These are phyloP conservation scores for Campoletis raptor DNA, from an alignment of 2,888 invertebrate species.

Conservation along the genomic window DNA sequence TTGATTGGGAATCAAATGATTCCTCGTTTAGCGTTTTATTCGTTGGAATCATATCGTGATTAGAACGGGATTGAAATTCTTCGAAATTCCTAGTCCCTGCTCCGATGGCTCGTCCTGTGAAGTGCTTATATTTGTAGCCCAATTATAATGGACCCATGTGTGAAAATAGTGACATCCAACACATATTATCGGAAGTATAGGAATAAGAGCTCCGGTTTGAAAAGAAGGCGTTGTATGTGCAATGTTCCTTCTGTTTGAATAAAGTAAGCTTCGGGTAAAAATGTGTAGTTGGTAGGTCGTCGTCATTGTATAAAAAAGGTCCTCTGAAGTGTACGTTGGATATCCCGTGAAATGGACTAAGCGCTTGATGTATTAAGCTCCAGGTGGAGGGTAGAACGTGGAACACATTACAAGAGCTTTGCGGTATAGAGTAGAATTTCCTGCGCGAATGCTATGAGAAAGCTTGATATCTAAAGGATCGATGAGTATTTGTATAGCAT, in stretches of 20 bases:
- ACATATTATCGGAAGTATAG: not conserved
- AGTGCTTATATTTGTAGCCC: not conserved
- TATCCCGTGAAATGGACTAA: conserved; percentile 24
- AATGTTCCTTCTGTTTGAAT: not conserved
- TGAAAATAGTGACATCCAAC: no score
- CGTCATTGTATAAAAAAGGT: not conserved
- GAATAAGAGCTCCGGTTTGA: not conserved
- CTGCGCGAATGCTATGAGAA: conserved; percentile 29
- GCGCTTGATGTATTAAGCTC: conserved; percentile 37
- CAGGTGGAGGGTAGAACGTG: conserved; percentile 39
- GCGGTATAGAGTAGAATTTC: conserved; percentile 44
- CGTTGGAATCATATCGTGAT: not conserved
- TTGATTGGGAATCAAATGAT: not conserved
- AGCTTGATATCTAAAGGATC: conserved; percentile 51
- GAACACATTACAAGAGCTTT: conserved; percentile 49
- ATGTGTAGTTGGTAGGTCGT: not conserved
- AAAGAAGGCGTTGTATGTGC: not conserved
- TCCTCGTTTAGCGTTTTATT: not conserved
- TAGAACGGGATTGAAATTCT: not conserved
- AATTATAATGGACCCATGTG: no score
- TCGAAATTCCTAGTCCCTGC: not conserved
- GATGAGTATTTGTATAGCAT: conserved; percentile 41
- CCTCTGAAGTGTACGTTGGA: conserved; percentile 10
- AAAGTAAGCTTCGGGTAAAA: not conserved
- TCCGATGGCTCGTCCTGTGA: not conserved